Base-by-base conservation (phyloP, 2,113 vertebrate genomes). In the Nothoprocta pentlandii region DNA sequence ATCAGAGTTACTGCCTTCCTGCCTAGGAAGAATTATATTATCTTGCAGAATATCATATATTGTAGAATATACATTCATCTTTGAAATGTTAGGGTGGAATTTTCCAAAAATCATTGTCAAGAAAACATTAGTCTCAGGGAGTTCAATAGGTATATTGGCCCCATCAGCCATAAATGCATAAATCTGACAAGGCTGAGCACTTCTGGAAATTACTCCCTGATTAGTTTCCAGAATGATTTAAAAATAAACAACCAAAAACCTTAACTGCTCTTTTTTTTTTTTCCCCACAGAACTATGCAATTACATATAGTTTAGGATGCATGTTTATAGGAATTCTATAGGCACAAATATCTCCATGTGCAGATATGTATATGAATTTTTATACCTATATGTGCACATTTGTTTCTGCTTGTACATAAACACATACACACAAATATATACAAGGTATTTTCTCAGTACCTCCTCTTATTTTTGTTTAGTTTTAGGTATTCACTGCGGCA, bases 391-490 rank as follows among this genome's bases (percentile, higher is more conserved):
- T 46, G 12, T 25, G 4, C 16, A 39, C 36, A 7, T 49, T 19
- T 0, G 0, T 9, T 32, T 69, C 25, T 62, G 46, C 20, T 28
- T 56, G 0, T 11, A 74, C 32, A 26, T 4, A 56, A 14, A 39
- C 10, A 28, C 41, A 25, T 15, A 47, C 12, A 59, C 8, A 61
- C 39, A 28, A 6, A 73, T 66, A 15, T 1, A 36, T 8, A 7
- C 42, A 41, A 46, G 54, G 51, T 34, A 20, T 8, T 79, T 79
- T 46, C 26, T 49, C 53, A 44, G 26, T n/a, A 15, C 12, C 22
- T 51, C 6, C 20, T 59, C 42, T 59, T 59, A 44, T 26, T 59
- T 79, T 75, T 80, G 5, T 53, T 54, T n/a, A 47, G 25, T 59
- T 69, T 80, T 46, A 81, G 25, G 20, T 61, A 73, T 53, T 47